Evolutionary conservation across 2,888 invertebrate species (phyloP).

Genomic region (Miltochrista miniata): DNA sequence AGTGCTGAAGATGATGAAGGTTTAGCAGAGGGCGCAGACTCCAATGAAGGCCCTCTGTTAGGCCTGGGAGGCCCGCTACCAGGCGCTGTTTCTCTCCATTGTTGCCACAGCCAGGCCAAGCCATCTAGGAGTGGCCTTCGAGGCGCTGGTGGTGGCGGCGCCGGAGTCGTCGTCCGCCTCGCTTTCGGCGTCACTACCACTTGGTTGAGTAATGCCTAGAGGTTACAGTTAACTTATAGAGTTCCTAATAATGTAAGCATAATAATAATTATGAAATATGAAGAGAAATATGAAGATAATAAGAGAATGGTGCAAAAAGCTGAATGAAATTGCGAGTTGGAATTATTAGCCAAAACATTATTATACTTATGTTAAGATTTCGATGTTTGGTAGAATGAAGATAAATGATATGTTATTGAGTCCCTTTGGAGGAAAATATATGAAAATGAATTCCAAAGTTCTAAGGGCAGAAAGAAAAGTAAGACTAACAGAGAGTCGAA

Average conservation of each 20-base stretch:
- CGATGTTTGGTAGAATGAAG: background rate
- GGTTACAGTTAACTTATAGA: conserved; percentile 63
- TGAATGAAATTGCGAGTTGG: conserved; percentile 36
- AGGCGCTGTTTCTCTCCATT: conserved; percentile 82
- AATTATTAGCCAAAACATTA: conserved; percentile 27
- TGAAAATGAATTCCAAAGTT: too few relatives aligned
- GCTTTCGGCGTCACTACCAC: conserved; percentile 82
- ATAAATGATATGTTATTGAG: background rate
- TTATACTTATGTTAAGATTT: conserved; percentile 5
- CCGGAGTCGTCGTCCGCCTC: conserved; percentile 64
- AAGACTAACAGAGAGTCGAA: conserved; percentile 81
- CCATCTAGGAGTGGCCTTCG: conserved; percentile 81
- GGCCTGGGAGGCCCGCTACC: conserved; percentile 53
- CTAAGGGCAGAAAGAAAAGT: conserved; percentile 39
- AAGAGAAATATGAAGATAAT: conserved; percentile 32
- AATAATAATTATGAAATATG: conserved; percentile 33
- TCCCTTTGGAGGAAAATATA: conserved; percentile 5
- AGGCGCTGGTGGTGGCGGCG: conserved; percentile 70
- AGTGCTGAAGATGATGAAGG: conserved; percentile 56
- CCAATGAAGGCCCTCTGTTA: conserved; percentile 52
- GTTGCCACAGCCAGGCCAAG: conserved; percentile 84
- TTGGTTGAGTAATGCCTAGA: conserved; percentile 83
- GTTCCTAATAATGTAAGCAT: conserved; percentile 44
- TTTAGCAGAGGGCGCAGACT: conserved; percentile 48
- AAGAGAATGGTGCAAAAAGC: conserved; percentile 38